A percentile compares a stretch with the other conserved stretches of the same genome.
These are phyloP conservation scores for Tetragonisca angustula DNA, from an alignment of 2,888 invertebrate genomes.

Conservation along the genomic window DNA sequence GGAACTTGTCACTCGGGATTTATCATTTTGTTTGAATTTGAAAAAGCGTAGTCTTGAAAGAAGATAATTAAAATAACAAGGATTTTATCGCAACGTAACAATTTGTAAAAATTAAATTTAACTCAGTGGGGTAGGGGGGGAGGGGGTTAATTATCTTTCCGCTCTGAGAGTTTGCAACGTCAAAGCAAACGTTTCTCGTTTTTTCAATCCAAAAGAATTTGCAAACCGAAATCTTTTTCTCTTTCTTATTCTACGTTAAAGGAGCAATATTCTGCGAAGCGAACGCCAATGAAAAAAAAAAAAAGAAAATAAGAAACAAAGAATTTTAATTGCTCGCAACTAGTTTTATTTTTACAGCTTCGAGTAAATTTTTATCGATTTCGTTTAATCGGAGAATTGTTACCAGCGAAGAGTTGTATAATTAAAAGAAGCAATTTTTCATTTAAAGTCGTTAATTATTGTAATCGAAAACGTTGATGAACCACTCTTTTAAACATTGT, in stretches of 20 bases:
- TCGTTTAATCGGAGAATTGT: neutral
- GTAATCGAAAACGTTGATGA: neutral
- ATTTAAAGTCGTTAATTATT: neutral
- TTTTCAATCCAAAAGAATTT: neutral
- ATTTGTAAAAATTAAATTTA: too few relatives aligned
- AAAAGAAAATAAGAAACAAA: neutral
- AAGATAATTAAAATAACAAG: too few relatives aligned
- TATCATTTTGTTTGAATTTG: neutral
- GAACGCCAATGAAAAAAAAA: too few relatives aligned
- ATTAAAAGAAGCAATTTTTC: neutral
- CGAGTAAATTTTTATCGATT: neutral
- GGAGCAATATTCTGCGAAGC: neutral
- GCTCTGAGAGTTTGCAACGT: too few relatives aligned
- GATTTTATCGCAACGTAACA: too few relatives aligned
- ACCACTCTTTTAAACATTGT: too few relatives aligned
- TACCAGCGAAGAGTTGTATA: neutral
- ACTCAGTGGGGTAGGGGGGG: too few relatives aligned
- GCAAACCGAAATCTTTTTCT: neutral
- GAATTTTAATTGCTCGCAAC: neutral
- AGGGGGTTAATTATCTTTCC: too few relatives aligned
- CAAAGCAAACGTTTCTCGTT: too few relatives aligned
- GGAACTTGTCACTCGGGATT: neutral
- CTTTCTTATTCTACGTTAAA: neutral
- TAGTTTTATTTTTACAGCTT: neutral
- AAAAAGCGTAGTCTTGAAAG: too few relatives aligned